phyloP scores from a whole-genome alignment of 2,888 invertebrate genomes.

The Caenorhabditis sp. region DNA sequence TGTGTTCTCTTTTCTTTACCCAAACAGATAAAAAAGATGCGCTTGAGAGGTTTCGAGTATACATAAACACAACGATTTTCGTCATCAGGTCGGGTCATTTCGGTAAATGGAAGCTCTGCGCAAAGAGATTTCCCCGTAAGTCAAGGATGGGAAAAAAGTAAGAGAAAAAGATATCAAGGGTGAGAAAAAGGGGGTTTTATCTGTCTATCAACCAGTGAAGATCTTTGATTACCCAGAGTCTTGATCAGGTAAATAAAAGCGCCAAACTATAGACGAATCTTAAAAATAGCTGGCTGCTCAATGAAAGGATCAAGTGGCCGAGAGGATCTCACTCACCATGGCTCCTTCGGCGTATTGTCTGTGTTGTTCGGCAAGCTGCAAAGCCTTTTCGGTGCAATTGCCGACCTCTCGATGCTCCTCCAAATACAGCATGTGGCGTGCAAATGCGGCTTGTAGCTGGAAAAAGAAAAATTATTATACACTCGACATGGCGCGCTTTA shows the following conservation, averaged over 20 bases:
- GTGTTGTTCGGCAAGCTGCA: constrained; percentile 79
- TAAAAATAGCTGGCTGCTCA: constrained; percentile 6
- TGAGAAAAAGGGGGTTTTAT: constrained; percentile 28
- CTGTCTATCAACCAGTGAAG: too few relatives aligned
- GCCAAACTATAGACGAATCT: constrained; percentile 9
- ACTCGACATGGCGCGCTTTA: constrained; percentile 19
- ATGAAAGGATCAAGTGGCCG: constrained; percentile 39
- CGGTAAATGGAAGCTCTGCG: constrained; percentile 48
- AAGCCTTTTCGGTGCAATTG: constrained; percentile 79
- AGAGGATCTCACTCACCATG: constrained; percentile 76
- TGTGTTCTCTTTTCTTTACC: constrained; percentile 34
- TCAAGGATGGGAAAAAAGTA: constrained; percentile 36
- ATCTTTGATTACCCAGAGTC: constrained; percentile 40
- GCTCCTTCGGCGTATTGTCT: constrained; percentile 79
- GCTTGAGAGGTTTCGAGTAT: constrained; percentile 53
- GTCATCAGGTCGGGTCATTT: constrained; percentile 54
- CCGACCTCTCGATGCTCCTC: constrained; percentile 80
- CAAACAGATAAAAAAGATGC: constrained; percentile 54
- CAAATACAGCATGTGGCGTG: constrained; percentile 80
- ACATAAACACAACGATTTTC: constrained; percentile 55
- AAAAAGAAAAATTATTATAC: constrained; percentile 55
- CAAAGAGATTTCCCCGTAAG: constrained; percentile 20
- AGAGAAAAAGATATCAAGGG: constrained; percentile 21
- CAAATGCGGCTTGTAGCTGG: constrained; percentile 80
- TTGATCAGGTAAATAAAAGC: constrained; percentile 22